phyloP scores from a whole-genome alignment of 2,113 vertebrate species.

The Grantiella picta region DNA sequence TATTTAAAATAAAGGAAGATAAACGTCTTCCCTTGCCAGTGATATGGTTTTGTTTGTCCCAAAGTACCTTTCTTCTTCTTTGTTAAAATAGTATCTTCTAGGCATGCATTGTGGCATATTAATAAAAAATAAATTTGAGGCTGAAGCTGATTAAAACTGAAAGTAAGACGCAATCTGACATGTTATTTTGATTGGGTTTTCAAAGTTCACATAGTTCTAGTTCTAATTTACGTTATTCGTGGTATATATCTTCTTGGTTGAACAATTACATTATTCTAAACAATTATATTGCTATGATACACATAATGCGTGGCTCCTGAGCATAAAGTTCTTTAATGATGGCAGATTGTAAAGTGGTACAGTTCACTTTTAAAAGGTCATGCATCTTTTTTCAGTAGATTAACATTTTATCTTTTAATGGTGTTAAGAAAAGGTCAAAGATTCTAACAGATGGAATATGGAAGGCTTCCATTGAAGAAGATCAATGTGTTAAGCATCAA shows the following conservation, averaged over 20 bases:
- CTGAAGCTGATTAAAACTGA: constrained; percentile 31
- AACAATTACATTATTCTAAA: constrained; percentile 60
- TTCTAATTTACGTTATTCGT: constrained; percentile 18
- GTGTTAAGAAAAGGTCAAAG: constrained; percentile 78
- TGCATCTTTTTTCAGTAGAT: constrained; percentile 83
- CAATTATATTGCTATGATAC: constrained; percentile 56
- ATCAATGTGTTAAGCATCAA: constrained; percentile 68
- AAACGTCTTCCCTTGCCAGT: neutral
- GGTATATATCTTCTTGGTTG: constrained; percentile 6
- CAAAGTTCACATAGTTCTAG: constrained; percentile 23
- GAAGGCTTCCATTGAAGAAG: constrained; percentile 71
- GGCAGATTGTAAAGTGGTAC: constrained; percentile 36
- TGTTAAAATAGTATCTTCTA: neutral
- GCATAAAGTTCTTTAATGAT: constrained; percentile 57
- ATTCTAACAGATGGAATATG: constrained; percentile 76
- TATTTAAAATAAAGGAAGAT: neutral
- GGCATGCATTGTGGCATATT: neutral
- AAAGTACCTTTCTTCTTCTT: neutral
- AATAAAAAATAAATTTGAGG: constrained; percentile 15
- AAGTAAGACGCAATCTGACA: neutral
- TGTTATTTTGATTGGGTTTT: constrained; percentile 26
- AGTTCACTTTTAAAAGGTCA: constrained; percentile 84
- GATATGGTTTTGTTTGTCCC: neutral
- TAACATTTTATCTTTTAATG: constrained; percentile 85
- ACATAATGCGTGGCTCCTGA: constrained; percentile 47